Evolutionary conservation across 2,888 invertebrate species (phyloP).

Genomic region (Gastracanthus pulcherrimus): DNA sequence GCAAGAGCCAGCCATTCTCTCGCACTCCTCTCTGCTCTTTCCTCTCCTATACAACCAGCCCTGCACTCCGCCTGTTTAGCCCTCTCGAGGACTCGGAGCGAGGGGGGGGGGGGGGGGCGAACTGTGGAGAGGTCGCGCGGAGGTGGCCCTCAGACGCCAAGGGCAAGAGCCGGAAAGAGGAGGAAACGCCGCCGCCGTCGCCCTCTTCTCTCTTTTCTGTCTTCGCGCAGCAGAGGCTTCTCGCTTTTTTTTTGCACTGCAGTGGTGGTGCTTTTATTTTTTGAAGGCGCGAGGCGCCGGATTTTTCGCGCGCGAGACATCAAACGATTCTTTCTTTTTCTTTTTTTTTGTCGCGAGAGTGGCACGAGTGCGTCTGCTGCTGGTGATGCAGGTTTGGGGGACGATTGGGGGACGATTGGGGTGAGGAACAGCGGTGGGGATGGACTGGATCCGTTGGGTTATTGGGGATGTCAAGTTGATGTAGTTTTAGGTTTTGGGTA

Average conservation of each 20-base stretch:
- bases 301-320: neutral
- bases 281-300: neutral
- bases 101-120: neutral
- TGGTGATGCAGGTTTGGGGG: neutral
- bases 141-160: conserved; percentile 34
- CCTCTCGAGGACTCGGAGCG: conserved; percentile 21
- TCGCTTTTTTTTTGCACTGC: neutral
- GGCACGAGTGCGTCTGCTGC: neutral
- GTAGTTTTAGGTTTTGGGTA: too few species aligned
- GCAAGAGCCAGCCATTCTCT: neutral
- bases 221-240: neutral
- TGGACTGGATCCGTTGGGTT: too few species aligned
- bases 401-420: neutral
- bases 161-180: conserved; percentile 10
- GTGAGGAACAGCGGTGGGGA: too few species aligned
- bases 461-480: too few species aligned
- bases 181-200: neutral
- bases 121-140: neutral
- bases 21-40: neutral
- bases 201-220: neutral
- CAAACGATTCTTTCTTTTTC: too few species aligned
- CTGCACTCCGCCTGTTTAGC: conserved; percentile 18
- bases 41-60: neutral
- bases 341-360: neutral
- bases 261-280: conserved; percentile 2